Evolutionary conservation across 2,888 invertebrate species (phyloP).

Genomic region (Lysandra coridon): DNA sequence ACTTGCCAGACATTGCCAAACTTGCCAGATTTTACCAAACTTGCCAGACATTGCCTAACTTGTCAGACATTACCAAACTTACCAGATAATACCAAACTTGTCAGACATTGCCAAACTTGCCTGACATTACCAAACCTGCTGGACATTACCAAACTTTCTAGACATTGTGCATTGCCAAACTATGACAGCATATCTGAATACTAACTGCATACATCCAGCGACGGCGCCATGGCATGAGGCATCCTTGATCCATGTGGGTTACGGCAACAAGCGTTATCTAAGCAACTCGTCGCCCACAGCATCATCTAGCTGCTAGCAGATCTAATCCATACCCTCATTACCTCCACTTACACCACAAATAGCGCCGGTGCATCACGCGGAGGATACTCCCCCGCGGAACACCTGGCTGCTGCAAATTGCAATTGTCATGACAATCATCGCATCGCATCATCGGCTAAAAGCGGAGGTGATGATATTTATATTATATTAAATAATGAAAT

Average conservation of each 20-base stretch:
- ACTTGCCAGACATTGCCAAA: no score
- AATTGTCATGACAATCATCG: not conserved
- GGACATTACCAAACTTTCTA: no score
- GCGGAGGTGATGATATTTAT: not conserved
- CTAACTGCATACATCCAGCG: not conserved
- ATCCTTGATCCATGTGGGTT: not conserved
- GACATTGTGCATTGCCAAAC: no score
- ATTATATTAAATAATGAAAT: not conserved
- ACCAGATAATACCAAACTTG: no score
- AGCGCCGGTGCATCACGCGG: not conserved
- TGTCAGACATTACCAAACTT: no score
- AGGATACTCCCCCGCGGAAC: slow-evolving; percentile 30
- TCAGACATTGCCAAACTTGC: no score
- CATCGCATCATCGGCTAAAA: not conserved
- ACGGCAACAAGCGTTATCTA: not conserved
- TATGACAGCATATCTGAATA: no score
- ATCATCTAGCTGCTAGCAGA: not conserved
- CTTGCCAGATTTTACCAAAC: no score
- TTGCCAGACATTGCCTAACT: no score
- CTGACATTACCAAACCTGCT: no score
- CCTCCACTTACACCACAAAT: slow-evolving; percentile 4
- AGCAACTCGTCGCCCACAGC: not conserved
- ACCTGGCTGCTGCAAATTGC: not conserved
- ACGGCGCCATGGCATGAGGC: not conserved
- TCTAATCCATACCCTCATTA: slow-evolving; percentile 11